phyloP scores from a whole-genome alignment of 1,140 invertebrate species.

The Elysia chlorotica region DNA sequence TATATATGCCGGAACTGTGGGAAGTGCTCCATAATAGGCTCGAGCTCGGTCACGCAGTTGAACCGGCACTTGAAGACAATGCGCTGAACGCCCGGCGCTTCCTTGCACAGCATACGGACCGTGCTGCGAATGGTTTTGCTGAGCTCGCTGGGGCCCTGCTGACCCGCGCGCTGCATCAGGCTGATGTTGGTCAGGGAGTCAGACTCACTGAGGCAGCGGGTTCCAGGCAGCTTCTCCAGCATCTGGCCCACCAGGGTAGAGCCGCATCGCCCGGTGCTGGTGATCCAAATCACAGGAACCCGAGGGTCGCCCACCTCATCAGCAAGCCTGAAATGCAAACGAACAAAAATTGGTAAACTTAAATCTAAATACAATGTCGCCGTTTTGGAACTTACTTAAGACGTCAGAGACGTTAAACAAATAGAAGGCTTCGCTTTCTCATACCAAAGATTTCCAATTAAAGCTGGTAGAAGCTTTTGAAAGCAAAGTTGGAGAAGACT shows the following conservation, averaged over 20 bases:
- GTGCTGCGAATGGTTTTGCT: not conserved
- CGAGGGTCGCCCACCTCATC: conserved; percentile 8
- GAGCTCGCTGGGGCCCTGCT: too few relatives aligned
- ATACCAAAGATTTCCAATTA: too few relatives aligned
- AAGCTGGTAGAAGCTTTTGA: too few relatives aligned
- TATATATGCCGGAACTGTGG: not conserved
- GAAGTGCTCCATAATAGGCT: not conserved
- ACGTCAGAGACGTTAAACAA: too few relatives aligned
- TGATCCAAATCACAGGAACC: conserved; percentile 4
- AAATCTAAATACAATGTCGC: too few relatives aligned
- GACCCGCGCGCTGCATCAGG: not conserved
- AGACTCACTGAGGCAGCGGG: not conserved
- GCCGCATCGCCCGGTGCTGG: conserved; percentile 14
- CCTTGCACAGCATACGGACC: not conserved
- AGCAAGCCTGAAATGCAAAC: conserved; percentile 5
- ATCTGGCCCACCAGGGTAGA: conserved; percentile 11
- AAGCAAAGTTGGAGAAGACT: too few relatives aligned
- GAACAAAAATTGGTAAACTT: too few relatives aligned
- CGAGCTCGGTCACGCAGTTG: not conserved
- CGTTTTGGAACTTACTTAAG: too few relatives aligned
- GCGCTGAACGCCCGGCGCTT: not conserved
- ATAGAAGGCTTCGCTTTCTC: too few relatives aligned
- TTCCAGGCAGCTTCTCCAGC: conserved; percentile 9
- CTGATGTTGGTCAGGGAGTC: conserved; percentile 3
- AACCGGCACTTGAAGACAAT: not conserved